Evolutionary conservation across 1,140 invertebrate species (phyloP).

Genomic region (Drosophila pruinosa): DNA sequence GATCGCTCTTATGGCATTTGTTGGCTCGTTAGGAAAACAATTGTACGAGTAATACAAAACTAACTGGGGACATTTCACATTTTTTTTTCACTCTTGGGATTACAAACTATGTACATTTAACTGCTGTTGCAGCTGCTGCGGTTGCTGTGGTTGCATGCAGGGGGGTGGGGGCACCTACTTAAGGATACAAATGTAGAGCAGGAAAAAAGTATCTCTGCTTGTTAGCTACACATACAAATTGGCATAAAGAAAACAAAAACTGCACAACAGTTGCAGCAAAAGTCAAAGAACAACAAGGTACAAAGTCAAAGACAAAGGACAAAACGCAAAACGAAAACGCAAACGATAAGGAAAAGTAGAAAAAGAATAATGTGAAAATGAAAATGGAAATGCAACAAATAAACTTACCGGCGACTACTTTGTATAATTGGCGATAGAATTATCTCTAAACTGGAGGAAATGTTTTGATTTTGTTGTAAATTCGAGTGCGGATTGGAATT

Average conservation of each 20-base stretch:
- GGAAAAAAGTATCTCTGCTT: slow-evolving; percentile 6
- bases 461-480: slow-evolving; percentile 80
- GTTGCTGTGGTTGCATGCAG: slow-evolving; percentile 45
- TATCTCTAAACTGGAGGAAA: slow-evolving; percentile 83
- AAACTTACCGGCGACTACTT: slow-evolving; percentile 83
- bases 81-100: not conserved
- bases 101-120: slow-evolving; percentile 11
- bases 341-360: not conserved
- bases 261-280: slow-evolving; percentile 4
- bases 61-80: not conserved
- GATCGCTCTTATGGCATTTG: not conserved
- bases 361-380: not conserved
- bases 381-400: slow-evolving; percentile 51
- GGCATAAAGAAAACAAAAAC: not conserved
- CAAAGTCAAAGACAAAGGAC: not conserved
- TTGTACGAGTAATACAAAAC: too few species aligned
- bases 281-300: too few species aligned
- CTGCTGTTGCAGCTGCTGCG: slow-evolving; percentile 19
- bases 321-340: not conserved
- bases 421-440: slow-evolving; percentile 83
- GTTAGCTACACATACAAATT: slow-evolving; percentile 50
- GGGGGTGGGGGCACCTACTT: slow-evolving; percentile 25
- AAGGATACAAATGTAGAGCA: slow-evolving; percentile 6
- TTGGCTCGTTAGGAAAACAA: not conserved
- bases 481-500: slow-evolving; percentile 61